These are phyloP conservation scores for Ginglymostoma cirratum DNA, from an alignment of 2,113 vertebrate species.

Conservation along the genomic window DNA sequence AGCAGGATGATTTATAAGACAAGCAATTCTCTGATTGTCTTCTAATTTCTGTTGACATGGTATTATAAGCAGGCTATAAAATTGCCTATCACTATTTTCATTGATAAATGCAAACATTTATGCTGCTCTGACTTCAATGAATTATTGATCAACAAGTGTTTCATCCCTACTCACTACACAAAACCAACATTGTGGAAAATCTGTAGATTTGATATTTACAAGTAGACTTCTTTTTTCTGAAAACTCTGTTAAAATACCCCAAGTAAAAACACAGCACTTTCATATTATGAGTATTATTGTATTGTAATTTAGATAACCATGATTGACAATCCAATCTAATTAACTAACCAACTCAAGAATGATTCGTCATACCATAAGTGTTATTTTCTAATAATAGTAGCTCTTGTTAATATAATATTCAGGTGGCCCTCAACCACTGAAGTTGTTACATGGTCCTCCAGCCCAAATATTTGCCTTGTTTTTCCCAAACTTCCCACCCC, in stretches of 20 bases:
- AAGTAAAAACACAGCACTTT: not conserved
- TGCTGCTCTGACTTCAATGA: not conserved
- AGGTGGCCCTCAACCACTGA: not conserved
- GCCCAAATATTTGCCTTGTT: not conserved
- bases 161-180: not conserved
- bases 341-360: not conserved
- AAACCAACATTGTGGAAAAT: not conserved
- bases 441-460: not conserved
- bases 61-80: too few relatives aligned
- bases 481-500: not conserved
- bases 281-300: not conserved
- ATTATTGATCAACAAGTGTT: not conserved
- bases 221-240: not conserved
- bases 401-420: not conserved
- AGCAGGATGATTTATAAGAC: too few relatives aligned
- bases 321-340: not conserved
- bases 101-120: not conserved
- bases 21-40: too few relatives aligned
- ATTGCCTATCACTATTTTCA: not conserved
- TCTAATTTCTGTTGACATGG: too few relatives aligned
- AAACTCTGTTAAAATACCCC: not conserved
- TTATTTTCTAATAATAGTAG: not conserved
- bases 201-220: not conserved
- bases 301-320: not conserved
- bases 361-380: not conserved